phyloP scores from a whole-genome alignment of 1,140 invertebrate species.

The Melipona quadrifasciata region DNA sequence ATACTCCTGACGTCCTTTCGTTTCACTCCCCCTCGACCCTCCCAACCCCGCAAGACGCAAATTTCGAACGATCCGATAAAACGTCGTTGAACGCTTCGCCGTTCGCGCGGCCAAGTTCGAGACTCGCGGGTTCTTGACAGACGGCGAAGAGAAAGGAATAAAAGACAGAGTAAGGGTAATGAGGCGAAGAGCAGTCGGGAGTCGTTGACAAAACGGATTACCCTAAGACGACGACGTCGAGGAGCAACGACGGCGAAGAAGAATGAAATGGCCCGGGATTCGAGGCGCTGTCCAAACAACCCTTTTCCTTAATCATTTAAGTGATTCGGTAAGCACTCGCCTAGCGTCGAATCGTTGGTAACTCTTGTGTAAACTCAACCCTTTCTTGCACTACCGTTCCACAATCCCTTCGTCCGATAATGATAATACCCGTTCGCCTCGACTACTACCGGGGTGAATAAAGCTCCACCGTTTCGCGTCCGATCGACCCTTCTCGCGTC shows the following conservation, averaged over 20 bases:
- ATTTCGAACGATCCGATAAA: too few relatives aligned
- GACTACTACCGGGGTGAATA: slow-evolving; percentile 45
- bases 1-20: slow-evolving; percentile 5
- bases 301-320: slow-evolving; percentile 82
- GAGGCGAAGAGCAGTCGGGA: slow-evolving; percentile 69
- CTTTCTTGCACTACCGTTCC: slow-evolving; percentile 69
- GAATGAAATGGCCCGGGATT: slow-evolving; percentile 74
- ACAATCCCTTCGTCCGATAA: slow-evolving; percentile 71
- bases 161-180: slow-evolving; percentile 71
- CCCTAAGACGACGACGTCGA: slow-evolving; percentile 56
- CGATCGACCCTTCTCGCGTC: slow-evolving; percentile 43
- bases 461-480: slow-evolving; percentile 42
- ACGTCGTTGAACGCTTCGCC: too few relatives aligned
- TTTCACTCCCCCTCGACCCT: background rate
- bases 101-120: too few relatives aligned
- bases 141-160: slow-evolving; percentile 48
- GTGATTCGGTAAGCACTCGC: slow-evolving; percentile 79
- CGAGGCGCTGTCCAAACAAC: slow-evolving; percentile 79
- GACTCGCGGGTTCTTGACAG: background rate
- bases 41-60: background rate
- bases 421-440: slow-evolving; percentile 65
- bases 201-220: slow-evolving; percentile 81
- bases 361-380: slow-evolving; percentile 78
- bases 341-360: slow-evolving; percentile 74
- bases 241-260: slow-evolving; percentile 54